Percentiles rank a stretch among this genome's conserved stretches.
phyloP scores from a whole-genome alignment of 2,797 vertebrate genomes.

The Lophotriccus pileatus region DNA sequence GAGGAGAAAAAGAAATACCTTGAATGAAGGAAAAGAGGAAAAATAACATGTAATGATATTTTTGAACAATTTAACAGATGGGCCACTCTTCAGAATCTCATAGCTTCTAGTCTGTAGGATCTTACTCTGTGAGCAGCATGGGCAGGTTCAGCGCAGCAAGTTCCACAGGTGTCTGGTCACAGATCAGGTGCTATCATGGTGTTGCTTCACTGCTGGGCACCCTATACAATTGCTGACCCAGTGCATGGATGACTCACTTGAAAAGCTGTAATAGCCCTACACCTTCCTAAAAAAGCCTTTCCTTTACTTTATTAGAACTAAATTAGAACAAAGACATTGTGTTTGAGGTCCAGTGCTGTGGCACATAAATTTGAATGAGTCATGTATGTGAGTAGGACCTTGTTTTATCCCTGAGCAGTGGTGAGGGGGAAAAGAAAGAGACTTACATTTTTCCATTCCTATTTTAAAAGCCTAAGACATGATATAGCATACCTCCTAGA shows the following conservation, averaged over 20 bases:
- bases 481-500: neutral
- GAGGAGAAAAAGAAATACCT: neutral
- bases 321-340: neutral
- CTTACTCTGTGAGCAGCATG: fast-evolving
- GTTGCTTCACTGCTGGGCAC: neutral
- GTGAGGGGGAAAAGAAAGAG: neutral
- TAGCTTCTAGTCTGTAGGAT: neutral
- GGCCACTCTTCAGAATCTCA: neutral
- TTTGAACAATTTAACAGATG: neutral
- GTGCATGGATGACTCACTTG: neutral
- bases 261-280: neutral
- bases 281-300: neutral
- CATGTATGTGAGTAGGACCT: neutral
- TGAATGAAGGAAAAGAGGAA: neutral
- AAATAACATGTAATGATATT: neutral
- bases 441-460: neutral
- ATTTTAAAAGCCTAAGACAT: neutral
- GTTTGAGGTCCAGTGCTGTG: neutral
- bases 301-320: neutral
- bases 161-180: neutral
- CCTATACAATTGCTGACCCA: neutral
- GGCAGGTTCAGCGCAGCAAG: neutral
- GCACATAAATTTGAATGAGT: neutral
- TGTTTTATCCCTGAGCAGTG: neutral
- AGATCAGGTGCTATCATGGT: neutral